Conservation (phyloP, 1,140 invertebrate species). For the Cecropterus lyciades region DNA sequence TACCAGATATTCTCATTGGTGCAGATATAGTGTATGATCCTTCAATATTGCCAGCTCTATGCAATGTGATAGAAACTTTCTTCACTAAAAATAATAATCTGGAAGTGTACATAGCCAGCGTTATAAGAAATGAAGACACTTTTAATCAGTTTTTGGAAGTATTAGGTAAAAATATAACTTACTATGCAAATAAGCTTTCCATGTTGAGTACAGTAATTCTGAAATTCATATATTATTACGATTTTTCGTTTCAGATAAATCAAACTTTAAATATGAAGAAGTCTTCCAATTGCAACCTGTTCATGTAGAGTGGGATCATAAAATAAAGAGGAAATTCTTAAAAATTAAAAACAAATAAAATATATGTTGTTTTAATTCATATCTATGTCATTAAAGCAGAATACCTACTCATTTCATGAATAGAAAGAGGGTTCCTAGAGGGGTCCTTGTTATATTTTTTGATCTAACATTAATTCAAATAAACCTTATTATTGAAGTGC, state of each 20-base stretch:
- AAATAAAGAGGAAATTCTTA: constrained; percentile 41
- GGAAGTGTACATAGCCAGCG: constrained; percentile 66
- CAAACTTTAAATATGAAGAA: constrained; percentile 29
- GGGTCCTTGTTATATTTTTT: too few relatives aligned
- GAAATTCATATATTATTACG: background rate
- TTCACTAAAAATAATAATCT: constrained; percentile 57
- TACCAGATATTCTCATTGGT: constrained; percentile 70
- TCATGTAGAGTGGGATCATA: constrained; percentile 44
- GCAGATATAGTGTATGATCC: constrained; percentile 78
- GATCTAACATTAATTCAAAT: too few relatives aligned
- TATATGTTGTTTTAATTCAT: constrained; percentile 4
- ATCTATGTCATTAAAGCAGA: too few relatives aligned
- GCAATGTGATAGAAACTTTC: constrained; percentile 59
- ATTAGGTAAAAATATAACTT: constrained; percentile 44
- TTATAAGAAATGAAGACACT: constrained; percentile 71
- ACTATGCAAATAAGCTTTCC: too few relatives aligned
- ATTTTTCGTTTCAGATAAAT: constrained; percentile 40
- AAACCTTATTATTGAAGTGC: too few relatives aligned
- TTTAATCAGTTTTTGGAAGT: constrained; percentile 54
- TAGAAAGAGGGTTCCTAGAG: too few relatives aligned
- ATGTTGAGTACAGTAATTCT: too few relatives aligned
- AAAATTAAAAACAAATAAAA: constrained; percentile 40
- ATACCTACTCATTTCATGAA: too few relatives aligned
- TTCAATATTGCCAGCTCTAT: constrained; percentile 62
- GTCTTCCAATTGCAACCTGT: constrained; percentile 33